phyloP scores from a whole-genome alignment of 35 echinoderm and acorn worm species.

The Lytechinus pictus region DNA sequence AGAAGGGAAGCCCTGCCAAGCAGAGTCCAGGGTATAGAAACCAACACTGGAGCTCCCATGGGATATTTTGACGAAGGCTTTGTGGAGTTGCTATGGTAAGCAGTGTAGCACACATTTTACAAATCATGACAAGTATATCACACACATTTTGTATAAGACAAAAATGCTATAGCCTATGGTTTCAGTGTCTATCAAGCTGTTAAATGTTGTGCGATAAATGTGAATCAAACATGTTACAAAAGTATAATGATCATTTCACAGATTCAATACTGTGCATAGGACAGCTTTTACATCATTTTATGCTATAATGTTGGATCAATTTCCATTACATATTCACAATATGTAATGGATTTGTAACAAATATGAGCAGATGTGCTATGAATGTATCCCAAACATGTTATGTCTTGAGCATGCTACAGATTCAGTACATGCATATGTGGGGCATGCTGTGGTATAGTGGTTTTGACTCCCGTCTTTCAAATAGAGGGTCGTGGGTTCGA shows the following conservation, averaged over 20 bases:
- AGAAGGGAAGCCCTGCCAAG: neutral
- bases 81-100: neutral
- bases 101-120: neutral
- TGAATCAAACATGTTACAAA: neutral
- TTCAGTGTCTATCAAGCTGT: neutral
- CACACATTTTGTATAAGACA: too few relatives aligned
- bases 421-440: too few relatives aligned
- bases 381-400: neutral
- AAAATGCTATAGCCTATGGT: too few relatives aligned
- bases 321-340: neutral
- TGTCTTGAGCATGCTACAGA: too few relatives aligned
- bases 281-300: too few relatives aligned
- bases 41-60: slow-evolving; percentile 36
- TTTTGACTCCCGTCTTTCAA: too few relatives aligned
- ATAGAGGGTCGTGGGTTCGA: too few relatives aligned
- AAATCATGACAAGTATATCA: neutral
- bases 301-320: too few relatives aligned
- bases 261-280: too few relatives aligned
- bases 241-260: too few relatives aligned
- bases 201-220: neutral
- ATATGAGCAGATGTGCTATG: neutral
- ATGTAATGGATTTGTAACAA: neutral
- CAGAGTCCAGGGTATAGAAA: slow-evolving; percentile 38
- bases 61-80: slow-evolving; percentile 41
- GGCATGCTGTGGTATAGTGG: too few relatives aligned